Evolutionary conservation across 2,888 invertebrate genomes (phyloP).

Genomic region (Melanophora roralis): DNA sequence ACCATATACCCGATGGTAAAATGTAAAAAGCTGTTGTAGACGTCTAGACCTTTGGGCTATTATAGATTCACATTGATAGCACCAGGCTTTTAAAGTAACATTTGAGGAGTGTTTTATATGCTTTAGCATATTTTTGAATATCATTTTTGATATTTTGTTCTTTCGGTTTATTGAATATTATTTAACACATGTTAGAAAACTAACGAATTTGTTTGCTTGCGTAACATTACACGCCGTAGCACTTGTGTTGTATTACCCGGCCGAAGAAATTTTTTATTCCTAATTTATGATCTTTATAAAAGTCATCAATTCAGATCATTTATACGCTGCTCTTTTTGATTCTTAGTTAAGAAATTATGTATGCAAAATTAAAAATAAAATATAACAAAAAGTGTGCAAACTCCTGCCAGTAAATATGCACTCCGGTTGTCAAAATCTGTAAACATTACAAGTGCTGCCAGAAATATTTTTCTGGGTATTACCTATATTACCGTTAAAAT

Average conservation of each 20-base stretch:
- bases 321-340: too few species aligned
- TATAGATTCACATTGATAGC: conserved; percentile 79
- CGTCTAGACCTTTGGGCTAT: conserved; percentile 81
- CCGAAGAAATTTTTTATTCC: neutral
- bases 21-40: conserved; percentile 81
- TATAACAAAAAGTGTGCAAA: conserved; percentile 28
- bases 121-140: conserved; percentile 69
- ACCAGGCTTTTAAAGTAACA: conserved; percentile 79
- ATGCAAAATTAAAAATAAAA: conserved; percentile 1
- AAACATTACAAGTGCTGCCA: neutral
- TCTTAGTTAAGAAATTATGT: neutral
- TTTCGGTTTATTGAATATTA: neutral
- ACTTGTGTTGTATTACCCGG: neutral
- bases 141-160: too few species aligned
- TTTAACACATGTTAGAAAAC: conserved; percentile 9
- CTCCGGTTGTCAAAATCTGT: conserved; percentile 22
- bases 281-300: too few species aligned
- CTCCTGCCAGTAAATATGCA: conserved; percentile 26
- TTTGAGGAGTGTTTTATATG: conserved; percentile 78
- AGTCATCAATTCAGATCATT: too few species aligned
- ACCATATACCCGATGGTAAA: conserved; percentile 82
- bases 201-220: conserved; percentile 38
- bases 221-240: conserved; percentile 25
- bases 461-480: too few species aligned
- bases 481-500: too few species aligned